Conservation (phyloP, 1,140 invertebrate species). For the Rhynchophorus ferrugineus region DNA sequence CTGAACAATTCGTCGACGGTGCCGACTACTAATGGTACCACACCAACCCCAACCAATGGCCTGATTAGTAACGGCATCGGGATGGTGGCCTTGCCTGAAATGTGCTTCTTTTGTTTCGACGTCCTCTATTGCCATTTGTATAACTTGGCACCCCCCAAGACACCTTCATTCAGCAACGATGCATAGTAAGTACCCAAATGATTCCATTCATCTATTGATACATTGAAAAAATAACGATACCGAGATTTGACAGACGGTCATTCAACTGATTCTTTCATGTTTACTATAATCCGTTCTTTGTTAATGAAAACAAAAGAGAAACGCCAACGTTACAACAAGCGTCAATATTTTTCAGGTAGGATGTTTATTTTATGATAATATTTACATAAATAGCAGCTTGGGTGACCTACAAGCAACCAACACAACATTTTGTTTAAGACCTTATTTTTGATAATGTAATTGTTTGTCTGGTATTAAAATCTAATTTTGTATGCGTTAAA, state of each 20-base stretch:
- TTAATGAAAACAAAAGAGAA: constrained; percentile 1
- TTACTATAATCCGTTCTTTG: constrained; percentile 8
- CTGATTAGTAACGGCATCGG: constrained; percentile 38
- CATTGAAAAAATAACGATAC: not conserved
- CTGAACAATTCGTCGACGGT: constrained; percentile 62
- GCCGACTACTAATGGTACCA: constrained; percentile 44
- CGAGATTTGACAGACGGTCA: constrained; percentile 14
- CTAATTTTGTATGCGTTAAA: no score
- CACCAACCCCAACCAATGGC: constrained; percentile 34
- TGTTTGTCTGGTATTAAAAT: no score
- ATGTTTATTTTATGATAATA: no score
- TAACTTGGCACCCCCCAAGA: constrained; percentile 82
- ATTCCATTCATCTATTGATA: not conserved
- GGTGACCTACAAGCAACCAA: no score
- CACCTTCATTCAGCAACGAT: constrained; percentile 88
- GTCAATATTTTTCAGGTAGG: no score
- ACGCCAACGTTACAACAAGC: not conserved
- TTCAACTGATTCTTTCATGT: constrained; percentile 35
- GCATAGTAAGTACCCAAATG: constrained; percentile 71
- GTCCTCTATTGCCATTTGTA: constrained; percentile 90
- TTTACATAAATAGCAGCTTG: no score
- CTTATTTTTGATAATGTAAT: not conserved
- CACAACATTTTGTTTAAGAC: not conserved
- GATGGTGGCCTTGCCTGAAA: constrained; percentile 81
- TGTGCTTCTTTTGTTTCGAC: constrained; percentile 98